Evolutionary conservation across 2,113 vertebrate genomes (phyloP), one percentile per base, ranked within the genome.

Genomic region (Clarias batrachus): DNA sequence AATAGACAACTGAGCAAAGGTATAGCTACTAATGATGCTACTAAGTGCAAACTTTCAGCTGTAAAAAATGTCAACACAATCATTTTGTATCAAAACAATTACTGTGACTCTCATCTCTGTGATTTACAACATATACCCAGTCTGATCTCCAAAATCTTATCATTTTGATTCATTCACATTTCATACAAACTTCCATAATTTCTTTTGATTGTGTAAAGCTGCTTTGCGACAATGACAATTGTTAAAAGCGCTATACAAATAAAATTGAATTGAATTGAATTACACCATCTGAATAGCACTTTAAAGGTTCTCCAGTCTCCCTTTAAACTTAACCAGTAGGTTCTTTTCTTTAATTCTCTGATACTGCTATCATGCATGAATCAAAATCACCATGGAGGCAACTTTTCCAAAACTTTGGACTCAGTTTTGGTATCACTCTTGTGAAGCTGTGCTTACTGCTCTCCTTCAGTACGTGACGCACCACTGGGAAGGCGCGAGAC

Each of bases 401-500:
- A 19, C 25, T 21, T 79, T 79, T 2, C 3, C 37, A 73, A 37
- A 73, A 41, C n/a, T 54, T 19, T 57, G n/a, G 14, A 23, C 3
- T 60, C 5, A 48, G 30, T 80, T 60, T 37, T 10, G 21, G 19
- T 30, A 59, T 59, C 19, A 60, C 27, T 41, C 30, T 33, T 81
- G 19, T 23, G 13, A 30, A 23, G 30, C 25, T 59, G 52, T 57
- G 76, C 52, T 57, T 19, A 12, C 52, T 83, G 65, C 62, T 27
- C 23, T 59, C 30, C 57, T 74, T 16, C 30, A 48, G 16, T 30
- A 84, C 71, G 83, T 84, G 57, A 76, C 14, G n/a, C 30, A 60
- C 56, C 30, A 23, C 68, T 84, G 83, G 21, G 48, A 76, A 74
- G 83, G 83, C 70, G 16, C 56, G 57, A 62, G 19, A 23, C 21